Evolutionary conservation across 2,888 invertebrate species (phyloP).

Genomic region (Synergus gifuensis): DNA sequence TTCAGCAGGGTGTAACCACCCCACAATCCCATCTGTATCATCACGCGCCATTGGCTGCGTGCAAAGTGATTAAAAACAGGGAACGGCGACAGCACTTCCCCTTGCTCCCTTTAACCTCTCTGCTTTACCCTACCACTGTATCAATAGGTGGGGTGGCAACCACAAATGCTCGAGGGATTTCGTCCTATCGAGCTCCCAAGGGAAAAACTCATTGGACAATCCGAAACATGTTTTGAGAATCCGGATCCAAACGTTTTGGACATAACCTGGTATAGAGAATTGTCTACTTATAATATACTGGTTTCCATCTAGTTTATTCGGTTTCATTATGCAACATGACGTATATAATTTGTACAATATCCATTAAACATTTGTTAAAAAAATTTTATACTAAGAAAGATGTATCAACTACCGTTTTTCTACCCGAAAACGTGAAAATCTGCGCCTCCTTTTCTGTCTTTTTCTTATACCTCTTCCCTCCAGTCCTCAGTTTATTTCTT

Average conservation of each 20-base stretch:
- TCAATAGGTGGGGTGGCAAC: conserved; percentile 58
- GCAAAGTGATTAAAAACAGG: conserved; percentile 71
- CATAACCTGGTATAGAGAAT: neutral
- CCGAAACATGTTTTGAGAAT: conserved; percentile 27
- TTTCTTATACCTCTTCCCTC: neutral
- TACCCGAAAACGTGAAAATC: neutral
- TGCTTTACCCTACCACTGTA: conserved; percentile 51
- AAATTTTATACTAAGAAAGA: neutral
- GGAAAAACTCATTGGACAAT: conserved; percentile 17
- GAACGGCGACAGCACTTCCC: conserved; percentile 60
- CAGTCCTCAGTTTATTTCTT: conserved; percentile 1
- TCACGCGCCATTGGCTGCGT: conserved; percentile 68
- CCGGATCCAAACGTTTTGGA: neutral
- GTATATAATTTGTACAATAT: no score
- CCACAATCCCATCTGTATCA: conserved; percentile 45
- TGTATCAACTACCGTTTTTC: neutral
- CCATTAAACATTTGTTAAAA: no score
- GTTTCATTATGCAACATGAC: neutral
- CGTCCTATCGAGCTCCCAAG: conserved; percentile 49
- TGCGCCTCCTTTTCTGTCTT: neutral
- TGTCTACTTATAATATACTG: neutral
- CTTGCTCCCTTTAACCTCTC: conserved; percentile 47
- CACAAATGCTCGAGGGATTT: conserved; percentile 69
- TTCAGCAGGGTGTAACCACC: conserved; percentile 39
- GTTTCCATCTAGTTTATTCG: neutral